A percentile compares a stretch with the other conserved stretches of the same genome.
These are phyloP conservation scores for Muscicapa adusta DNA, from an alignment of 2,113 vertebrate genomes.

Conservation along the genomic window DNA sequence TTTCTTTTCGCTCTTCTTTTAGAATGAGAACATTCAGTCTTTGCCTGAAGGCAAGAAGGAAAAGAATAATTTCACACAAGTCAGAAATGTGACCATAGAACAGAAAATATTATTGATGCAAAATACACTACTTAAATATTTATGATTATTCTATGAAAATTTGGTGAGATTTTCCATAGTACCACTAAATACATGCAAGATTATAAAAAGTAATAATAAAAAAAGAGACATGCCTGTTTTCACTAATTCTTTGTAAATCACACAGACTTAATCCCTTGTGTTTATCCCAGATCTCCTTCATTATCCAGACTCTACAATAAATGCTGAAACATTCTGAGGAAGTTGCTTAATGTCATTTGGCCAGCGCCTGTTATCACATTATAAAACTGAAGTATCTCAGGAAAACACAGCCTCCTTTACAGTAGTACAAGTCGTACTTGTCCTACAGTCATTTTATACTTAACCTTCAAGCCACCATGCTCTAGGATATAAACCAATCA, in stretches of 20 bases:
- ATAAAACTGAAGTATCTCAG: neutral
- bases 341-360: neutral
- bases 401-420: neutral
- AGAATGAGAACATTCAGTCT: neutral
- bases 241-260: neutral
- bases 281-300: neutral
- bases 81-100: neutral
- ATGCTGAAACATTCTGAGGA: neutral
- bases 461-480: conserved; percentile 28
- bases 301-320: neutral
- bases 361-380: neutral
- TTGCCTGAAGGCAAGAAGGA: neutral
- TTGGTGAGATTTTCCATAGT: neutral
- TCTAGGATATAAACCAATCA: conserved; percentile 40
- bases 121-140: neutral
- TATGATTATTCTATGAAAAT: neutral
- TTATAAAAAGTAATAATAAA: neutral
- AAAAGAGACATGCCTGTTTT: neutral
- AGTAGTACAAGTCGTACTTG: neutral
- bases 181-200: neutral
- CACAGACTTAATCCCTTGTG: neutral
- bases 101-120: neutral
- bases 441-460: neutral
- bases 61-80: neutral
- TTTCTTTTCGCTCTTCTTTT: neutral